A percentile compares a stretch with the other conserved stretches of the same genome.
Conservation (phyloP, 2,113 vertebrate genomes). For the Cromileptes altivelis region DNA sequence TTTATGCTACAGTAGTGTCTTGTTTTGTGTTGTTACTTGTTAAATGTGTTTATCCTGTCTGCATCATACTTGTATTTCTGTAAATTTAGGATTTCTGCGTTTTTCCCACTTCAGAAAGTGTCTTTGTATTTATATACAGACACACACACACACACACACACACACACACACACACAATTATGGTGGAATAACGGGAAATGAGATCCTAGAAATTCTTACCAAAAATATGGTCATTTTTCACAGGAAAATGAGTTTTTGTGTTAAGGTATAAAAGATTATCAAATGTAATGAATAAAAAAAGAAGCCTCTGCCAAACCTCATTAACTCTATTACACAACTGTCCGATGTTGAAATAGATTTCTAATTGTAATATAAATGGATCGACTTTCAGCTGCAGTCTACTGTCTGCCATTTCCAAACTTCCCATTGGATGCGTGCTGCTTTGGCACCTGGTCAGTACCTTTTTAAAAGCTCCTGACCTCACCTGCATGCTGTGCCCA, state of each 20-base stretch:
- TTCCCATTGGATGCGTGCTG: too few relatives aligned
- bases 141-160: background rate
- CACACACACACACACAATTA: too few relatives aligned
- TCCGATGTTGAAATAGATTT: background rate
- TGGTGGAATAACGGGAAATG: background rate
- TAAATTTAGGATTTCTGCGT: background rate
- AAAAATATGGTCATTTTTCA: background rate
- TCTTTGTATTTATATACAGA: background rate
- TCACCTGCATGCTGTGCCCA: too few relatives aligned
- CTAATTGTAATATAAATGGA: background rate
- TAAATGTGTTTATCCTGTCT: background rate
- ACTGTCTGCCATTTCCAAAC: too few relatives aligned
- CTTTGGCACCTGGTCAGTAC: too few relatives aligned
- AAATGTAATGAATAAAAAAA: background rate
- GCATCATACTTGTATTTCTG: background rate
- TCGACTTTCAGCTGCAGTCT: background rate
- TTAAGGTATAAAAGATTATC: too few relatives aligned
- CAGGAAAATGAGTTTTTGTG: background rate
- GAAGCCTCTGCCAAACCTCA: background rate
- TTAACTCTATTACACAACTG: background rate
- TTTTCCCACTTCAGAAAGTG: background rate
- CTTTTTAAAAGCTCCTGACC: too few relatives aligned
- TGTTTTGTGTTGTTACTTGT: background rate
- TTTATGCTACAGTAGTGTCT: background rate
- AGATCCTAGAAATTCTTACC: background rate